phyloP scores from a whole-genome alignment of 2,113 vertebrate species.

The Boleophthalmus pectinirostris region DNA sequence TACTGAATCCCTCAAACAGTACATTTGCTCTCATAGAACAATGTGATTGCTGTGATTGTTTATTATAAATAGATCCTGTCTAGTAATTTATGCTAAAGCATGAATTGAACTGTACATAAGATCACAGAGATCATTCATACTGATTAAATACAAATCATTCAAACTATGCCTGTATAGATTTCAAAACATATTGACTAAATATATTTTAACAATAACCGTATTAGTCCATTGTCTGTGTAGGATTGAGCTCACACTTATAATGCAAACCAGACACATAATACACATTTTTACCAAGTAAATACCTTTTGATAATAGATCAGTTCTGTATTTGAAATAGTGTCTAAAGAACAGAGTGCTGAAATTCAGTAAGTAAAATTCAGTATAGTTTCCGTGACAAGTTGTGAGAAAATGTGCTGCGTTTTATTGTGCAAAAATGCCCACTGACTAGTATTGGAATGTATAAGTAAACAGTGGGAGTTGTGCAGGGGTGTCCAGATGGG shows the following conservation, averaged over 20 bases:
- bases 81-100: neutral
- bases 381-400: neutral
- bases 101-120: neutral
- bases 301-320: neutral
- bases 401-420: neutral
- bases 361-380: neutral
- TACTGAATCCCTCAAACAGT: neutral
- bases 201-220: neutral
- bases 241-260: neutral
- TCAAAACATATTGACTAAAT: neutral
- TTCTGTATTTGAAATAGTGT: neutral
- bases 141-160: neutral
- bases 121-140: neutral
- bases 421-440: slow-evolving; percentile 28
- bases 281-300: neutral
- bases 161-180: neutral
- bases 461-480: slow-evolving; percentile 63
- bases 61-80: neutral
- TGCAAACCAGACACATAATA: neutral
- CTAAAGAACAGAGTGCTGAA: neutral
- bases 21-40: neutral
- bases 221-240: neutral
- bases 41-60: neutral
- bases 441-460: slow-evolving; percentile 59
- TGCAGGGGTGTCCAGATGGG: slow-evolving; percentile 72